Percentiles rank a stretch among this genome's conserved stretches.
phyloP scores from a whole-genome alignment of 2,113 vertebrate species.

The Actenoides lindsayi region DNA sequence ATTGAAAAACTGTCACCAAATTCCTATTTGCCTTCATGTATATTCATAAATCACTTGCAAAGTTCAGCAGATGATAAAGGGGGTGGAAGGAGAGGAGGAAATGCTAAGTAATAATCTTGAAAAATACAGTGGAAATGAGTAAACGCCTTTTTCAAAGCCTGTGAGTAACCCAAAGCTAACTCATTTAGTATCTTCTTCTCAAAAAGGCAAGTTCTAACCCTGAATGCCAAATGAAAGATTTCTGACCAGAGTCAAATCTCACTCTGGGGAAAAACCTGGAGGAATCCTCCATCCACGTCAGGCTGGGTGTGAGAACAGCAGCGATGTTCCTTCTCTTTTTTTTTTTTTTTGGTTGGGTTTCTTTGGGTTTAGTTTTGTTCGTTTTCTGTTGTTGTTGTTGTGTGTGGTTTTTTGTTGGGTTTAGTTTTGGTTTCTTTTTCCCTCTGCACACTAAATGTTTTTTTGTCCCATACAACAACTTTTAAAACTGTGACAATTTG shows the following conservation, averaged over 20 bases:
- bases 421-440: neutral
- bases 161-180: neutral
- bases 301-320: neutral
- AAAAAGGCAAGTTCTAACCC: neutral
- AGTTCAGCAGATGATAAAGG: neutral
- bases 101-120: neutral
- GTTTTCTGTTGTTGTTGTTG: neutral
- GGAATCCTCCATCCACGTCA: accelerated
- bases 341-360: neutral
- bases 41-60: neutral
- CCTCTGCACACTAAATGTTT: accelerated
- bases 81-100: neutral
- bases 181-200: neutral
- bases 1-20: neutral
- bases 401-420: neutral
- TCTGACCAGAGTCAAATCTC: neutral
- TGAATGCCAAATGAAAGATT: neutral
- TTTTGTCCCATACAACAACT: neutral
- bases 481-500: neutral
- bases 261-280: neutral
- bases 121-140: neutral
- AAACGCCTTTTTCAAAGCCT: neutral
- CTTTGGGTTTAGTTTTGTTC: too few species aligned
- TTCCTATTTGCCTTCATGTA: neutral
- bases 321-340: neutral